Base-by-base conservation (phyloP, 2,888 invertebrate genomes). In the Latheticus oryzae region DNA sequence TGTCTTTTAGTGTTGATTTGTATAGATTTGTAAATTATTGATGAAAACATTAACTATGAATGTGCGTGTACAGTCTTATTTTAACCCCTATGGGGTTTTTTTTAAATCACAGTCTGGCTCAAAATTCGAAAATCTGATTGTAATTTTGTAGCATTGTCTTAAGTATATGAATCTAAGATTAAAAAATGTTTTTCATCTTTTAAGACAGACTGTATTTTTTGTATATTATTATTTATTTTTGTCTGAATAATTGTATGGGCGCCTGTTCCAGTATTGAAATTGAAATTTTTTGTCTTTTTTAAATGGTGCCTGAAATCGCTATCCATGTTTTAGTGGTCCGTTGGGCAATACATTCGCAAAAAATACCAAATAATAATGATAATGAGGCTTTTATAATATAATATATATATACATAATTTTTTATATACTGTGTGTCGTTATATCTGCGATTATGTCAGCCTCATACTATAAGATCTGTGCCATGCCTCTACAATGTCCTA, bases 161-260 rank as follows among this genome's bases (percentile, higher is more conserved):
- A n/a, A n/a, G n/a, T n/a, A n/a, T n/a, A n/a, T n/a, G n/a, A n/a
- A n/a, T n/a, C n/a, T n/a, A n/a, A n/a, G n/a, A n/a, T n/a, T n/a
- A n/a, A n/a, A n/a, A n/a, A n/a, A n/a, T n/a, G n/a, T n/a, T n/a
- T n/a, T n/a, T 65, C 56, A 67, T 68, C 68, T 62, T 64, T 61
- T 64, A 57, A n/a, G n/a, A n/a, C n/a, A n/a, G n/a, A n/a, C n/a
- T n/a, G n/a, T 72, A 70, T 70, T 71, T 70, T 71, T 68, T 74
- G 72, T 74, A 75, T 69, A 74, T 73, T 73, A 73, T 75, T 76
- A 76, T 76, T 76, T 76, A 75, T 76, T 76, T 72, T 73, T 74
- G n/a, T n/a, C 67, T 72, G 70, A 70, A 71, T 71, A 69, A 57
- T 40, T 48, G 38, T 47, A 8, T 52, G 53, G 61, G 61, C 55